Base-by-base conservation (phyloP, 2,797 vertebrate genomes). In the Threskiornis aethiopicus region DNA sequence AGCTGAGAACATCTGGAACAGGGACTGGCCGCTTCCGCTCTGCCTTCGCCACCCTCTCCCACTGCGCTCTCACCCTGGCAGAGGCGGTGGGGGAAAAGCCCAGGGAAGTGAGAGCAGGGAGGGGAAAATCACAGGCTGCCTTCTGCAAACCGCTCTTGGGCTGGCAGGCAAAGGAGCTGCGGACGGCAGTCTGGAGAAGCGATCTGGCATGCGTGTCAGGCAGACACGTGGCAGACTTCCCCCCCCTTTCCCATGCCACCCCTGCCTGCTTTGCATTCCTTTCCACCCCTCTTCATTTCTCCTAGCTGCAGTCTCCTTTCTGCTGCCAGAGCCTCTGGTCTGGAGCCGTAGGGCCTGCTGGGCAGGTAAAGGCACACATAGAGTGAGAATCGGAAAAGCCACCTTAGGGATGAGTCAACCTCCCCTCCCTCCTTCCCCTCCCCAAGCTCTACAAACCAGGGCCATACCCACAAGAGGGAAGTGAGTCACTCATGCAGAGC, bases 401-500 rank as follows among this genome's bases (percentile, higher is more conserved):
- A 37, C 58, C 55, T n/a, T 72, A 90, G 90, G 61, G 66, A 87
- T 77, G 47, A 93, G 61, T 79, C 81, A 66, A 87, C n/a, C 83
- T 94, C 51, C 93, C 96, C 85, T 90, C 66, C 95, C 94, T 75
- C 87, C 75, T 84, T 94, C 89, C 93, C 90, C 93, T 93, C 91
- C 92, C 81, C 97, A 80, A 77, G 92, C 75, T 92, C 97, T 94
- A 94, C 81, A 92, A 96, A 97, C 87, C 89, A 47, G 86, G 95
- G 91, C 76, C 91, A 83, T 97, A 97, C 97, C 97, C 94, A 96
- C 93, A 96, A 85, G 93, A 90, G 78, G 95, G 89, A 89, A 95
- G 96, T 84, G 93, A 94, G 90, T 96, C 97, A 97, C 92, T 96
- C 95, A 84, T 91, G 72, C 95, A 95, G 78, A 93, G 97, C 91